Conservation (phyloP, 1,140 invertebrate species). For the Cephus cinctus region DNA sequence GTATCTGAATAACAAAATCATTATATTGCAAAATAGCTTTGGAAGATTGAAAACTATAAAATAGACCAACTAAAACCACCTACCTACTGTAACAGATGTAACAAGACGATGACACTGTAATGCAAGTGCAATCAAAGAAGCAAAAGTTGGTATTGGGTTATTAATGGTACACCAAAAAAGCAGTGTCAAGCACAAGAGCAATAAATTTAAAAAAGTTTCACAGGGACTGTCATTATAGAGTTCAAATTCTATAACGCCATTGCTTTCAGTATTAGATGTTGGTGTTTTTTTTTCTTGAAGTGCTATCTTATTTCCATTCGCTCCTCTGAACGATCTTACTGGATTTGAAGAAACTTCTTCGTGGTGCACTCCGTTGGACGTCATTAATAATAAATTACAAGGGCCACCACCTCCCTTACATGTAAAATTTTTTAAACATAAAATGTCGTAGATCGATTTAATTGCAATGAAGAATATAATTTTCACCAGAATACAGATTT, state of each 20-base stretch:
- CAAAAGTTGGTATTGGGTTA: slow-evolving; percentile 6
- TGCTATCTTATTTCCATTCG: slow-evolving; percentile 23
- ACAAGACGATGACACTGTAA: slow-evolving; percentile 18
- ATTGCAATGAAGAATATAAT: too few species aligned
- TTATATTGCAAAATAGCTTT: slow-evolving; percentile 2
- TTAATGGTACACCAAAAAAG: slow-evolving; percentile 13
- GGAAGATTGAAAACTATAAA: not conserved
- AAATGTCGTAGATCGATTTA: too few species aligned
- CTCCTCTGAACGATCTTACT: slow-evolving; percentile 20
- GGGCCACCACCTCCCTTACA: too few species aligned
- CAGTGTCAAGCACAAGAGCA: slow-evolving; percentile 12
- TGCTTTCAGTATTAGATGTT: slow-evolving; percentile 6
- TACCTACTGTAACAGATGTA: slow-evolving; percentile 25
- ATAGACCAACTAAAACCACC: slow-evolving; percentile 6
- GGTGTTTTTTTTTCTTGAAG: slow-evolving; percentile 18
- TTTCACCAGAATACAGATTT: too few species aligned
- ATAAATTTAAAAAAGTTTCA: slow-evolving; percentile 13
- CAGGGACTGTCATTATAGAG: slow-evolving; percentile 17
- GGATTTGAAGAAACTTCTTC: slow-evolving; percentile 8
- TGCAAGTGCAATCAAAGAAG: slow-evolving; percentile 12
- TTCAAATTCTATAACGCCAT: slow-evolving; percentile 28
- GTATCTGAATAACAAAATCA: slow-evolving; percentile 47
- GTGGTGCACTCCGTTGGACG: slow-evolving; percentile 16
- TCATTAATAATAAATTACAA: slow-evolving; percentile 30
- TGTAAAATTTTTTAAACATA: too few species aligned